phyloP scores from a whole-genome alignment of 2,113 vertebrate genomes.

The Esox niger region DNA sequence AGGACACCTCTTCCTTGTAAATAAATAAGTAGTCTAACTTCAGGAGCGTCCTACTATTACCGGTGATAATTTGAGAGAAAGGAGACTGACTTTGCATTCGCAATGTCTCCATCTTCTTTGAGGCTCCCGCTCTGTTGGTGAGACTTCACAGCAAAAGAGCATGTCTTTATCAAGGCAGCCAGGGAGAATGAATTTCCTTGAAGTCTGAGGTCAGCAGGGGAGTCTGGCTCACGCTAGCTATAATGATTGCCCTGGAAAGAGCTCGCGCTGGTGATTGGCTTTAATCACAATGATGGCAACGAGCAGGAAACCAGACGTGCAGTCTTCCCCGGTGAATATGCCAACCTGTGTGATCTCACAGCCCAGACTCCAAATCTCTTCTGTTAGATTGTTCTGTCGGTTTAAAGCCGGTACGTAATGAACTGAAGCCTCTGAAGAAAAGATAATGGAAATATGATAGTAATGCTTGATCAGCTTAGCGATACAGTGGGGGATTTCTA shows the following conservation, averaged over 20 bases:
- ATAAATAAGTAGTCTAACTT: too few species aligned
- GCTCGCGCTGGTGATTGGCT: neutral
- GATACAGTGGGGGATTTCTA: too few species aligned
- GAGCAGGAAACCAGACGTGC: neutral
- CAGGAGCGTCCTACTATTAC: neutral
- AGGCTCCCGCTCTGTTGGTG: conserved; percentile 1
- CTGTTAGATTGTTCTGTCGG: neutral
- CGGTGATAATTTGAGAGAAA: conserved; percentile 8
- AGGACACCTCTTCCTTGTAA: too few species aligned
- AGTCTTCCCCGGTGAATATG: neutral
- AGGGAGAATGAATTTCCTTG: conserved; percentile 14
- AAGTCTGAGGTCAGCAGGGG: neutral
- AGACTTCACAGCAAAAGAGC: conserved; percentile 7
- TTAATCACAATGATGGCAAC: neutral
- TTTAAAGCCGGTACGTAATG: too few species aligned
- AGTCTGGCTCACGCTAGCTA: neutral
- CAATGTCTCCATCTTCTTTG: neutral
- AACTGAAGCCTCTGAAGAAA: too few species aligned
- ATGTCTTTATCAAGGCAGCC: neutral
- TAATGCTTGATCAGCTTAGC: too few species aligned
- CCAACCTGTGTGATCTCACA: neutral
- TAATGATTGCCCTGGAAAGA: neutral
- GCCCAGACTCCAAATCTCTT: neutral
- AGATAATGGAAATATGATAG: too few species aligned
- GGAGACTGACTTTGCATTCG: conserved; percentile 22